A percentile compares a stretch with the other conserved stretches of the same genome.
These are phyloP conservation scores for Arge pagana DNA, from an alignment of 2,888 invertebrate genomes.

Conservation along the genomic window DNA sequence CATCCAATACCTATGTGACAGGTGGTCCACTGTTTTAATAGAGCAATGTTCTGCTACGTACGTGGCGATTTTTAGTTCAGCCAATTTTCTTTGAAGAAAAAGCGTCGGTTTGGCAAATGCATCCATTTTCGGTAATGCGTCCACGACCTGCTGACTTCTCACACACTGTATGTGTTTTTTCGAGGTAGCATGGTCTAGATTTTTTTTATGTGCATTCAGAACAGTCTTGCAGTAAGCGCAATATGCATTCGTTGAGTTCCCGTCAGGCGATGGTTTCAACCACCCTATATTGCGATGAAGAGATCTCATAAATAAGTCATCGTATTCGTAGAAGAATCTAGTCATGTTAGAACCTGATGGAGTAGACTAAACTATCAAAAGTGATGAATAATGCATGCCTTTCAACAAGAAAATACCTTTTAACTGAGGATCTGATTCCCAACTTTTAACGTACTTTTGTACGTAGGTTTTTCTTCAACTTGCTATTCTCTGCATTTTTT, in stretches of 20 bases:
- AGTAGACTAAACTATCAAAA: no score
- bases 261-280: slow-evolving; percentile 8
- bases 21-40: slow-evolving; percentile 32
- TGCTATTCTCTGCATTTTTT: no score
- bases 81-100: slow-evolving; percentile 27
- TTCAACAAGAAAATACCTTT: slow-evolving; percentile 16
- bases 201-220: slow-evolving; percentile 40
- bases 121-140: slow-evolving; percentile 13
- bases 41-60: slow-evolving; percentile 37
- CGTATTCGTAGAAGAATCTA: background rate
- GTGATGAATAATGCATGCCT: background rate
- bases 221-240: slow-evolving; percentile 32
- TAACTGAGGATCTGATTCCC: slow-evolving; percentile 19
- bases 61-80: slow-evolving; percentile 36
- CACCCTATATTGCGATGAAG: slow-evolving; percentile 2
- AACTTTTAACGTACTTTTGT: slow-evolving; percentile 21
- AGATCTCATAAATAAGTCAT: background rate
- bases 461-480: no score
- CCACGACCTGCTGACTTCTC: slow-evolving; percentile 29
- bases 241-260: slow-evolving; percentile 15
- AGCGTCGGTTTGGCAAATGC: slow-evolving; percentile 20
- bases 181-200: slow-evolving; percentile 36
- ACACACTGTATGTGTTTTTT: slow-evolving; percentile 34
- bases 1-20: slow-evolving; percentile 31
- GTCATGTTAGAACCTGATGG: background rate